Evolutionary conservation across 1,140 invertebrate species (phyloP), one percentile per base, ranked within the genome.

Genomic region (Nasonia vitripennis): DNA sequence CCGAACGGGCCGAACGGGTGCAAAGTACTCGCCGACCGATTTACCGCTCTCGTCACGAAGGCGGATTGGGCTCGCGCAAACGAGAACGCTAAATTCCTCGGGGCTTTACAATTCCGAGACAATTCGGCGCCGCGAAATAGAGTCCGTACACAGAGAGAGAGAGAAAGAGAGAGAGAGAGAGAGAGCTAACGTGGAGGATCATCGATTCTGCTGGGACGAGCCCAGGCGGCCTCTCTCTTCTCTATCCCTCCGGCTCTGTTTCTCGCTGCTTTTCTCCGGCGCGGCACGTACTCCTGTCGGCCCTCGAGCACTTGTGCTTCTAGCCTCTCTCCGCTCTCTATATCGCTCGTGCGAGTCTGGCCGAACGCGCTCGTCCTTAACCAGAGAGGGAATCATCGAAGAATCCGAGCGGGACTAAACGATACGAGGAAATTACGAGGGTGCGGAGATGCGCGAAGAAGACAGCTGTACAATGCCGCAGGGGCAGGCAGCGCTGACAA

Each of bases 141-240:
- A 62, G 55, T 62, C 55, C 17, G 55, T 62, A 62, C n/a, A n/a
- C 55, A n/a, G 55, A 62, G 55, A 55, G 45, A 48, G 45, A 48
- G 10, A 48, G 9, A 48, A 14, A 51, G 55, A 62, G 20, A 62
- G 55, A 55, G 45, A 48, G 45, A 48, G 10, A 48, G 9, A 48
- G 48, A 51, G 55, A 62, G 20, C 55, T 62, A 62, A 62, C 55
- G 20, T 62, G 34, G 37, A 45, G 73, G 20, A 14, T 45, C 83
- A 84, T 84, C 37, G 75, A 84, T 84, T 78, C 67, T 79, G 41
- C 67, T 79, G 41, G 75, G 77, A 84, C 83, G 78, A 84, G 45
- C 77, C 83, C 75, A 84, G 23, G 14, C 48, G 20, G 1, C 17
- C 17, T n/a, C 34, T n/a, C 12, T 20, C 23, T 9, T 78, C 75